Evolutionary conservation across 2,888 invertebrate species (phyloP).

Genomic region (Amblyjoppa proteus): DNA sequence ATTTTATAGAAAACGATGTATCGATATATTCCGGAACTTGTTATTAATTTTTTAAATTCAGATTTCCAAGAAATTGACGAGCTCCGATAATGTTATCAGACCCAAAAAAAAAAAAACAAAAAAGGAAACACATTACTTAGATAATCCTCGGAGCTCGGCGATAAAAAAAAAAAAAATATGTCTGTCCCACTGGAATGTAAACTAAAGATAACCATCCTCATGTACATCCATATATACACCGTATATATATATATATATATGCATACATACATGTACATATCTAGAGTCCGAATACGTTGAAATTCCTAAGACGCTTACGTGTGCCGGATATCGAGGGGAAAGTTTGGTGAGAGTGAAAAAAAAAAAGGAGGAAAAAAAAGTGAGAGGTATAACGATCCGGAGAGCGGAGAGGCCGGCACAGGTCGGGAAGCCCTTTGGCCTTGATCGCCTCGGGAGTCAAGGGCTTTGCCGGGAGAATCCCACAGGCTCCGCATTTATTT

Average conservation of each 20-base stretch:
- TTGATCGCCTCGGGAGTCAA: constrained; percentile 54
- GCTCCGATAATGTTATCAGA: background rate
- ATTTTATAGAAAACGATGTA: background rate
- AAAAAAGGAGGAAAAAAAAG: background rate
- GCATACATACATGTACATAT: background rate
- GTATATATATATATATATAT: background rate
- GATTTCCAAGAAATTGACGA: background rate
- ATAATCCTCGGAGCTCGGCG: background rate
- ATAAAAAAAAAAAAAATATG: constrained; percentile 4
- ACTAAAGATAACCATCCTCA: constrained; percentile 5
- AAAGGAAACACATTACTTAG: background rate
- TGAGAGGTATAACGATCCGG: constrained; percentile 10
- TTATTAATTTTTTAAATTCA: background rate
- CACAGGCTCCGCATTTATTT: constrained; percentile 72
- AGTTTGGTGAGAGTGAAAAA: constrained; percentile 24
- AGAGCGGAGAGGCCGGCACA: constrained; percentile 10
- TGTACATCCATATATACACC: background rate
- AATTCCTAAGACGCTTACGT: background rate
- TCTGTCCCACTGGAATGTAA: constrained; percentile 1
- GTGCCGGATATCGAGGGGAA: constrained; percentile 8
- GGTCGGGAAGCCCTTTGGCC: constrained; percentile 44
- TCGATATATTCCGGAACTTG: background rate
- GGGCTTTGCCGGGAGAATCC: constrained; percentile 49
- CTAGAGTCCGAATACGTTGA: background rate
- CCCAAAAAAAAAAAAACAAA: constrained; percentile 7